Base-by-base conservation (phyloP, 2,113 vertebrate genomes). In the Rousettus leschenaultii region DNA sequence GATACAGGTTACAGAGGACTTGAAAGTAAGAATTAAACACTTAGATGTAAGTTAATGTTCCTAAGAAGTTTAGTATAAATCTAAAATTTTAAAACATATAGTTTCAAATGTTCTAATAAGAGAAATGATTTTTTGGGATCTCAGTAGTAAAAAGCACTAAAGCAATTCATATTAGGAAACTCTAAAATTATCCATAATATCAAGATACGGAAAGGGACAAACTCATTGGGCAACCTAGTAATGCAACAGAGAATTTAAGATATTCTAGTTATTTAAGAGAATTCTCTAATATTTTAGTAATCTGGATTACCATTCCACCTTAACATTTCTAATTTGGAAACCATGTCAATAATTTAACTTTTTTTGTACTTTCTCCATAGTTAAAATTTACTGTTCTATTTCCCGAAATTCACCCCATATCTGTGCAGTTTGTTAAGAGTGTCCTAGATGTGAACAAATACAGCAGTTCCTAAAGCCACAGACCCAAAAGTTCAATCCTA, bases 291-390 rank as follows among this genome's bases (percentile, higher is more conserved):
- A 91, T 48, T 82, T 74, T 86, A 87, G 14, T 48, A 92, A 78
- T 78, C 33, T 86, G 79, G 45, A 65, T 95, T 16, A 5, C 63
- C 43, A 92, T 40, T 43, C 26, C 14, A 82, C 30, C n/a, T 74
- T 87, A 93, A 70, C 38, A 80, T 94, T 87, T 90, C n/a, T 75
- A 63, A 73, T 88, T 96, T 87, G 74, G 12, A 93, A 80, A 91
- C 9, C 40, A 85, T 24, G 28, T 91, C n/a, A 85, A 65, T 57
- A 93, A 88, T 80, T 91, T 78, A 82, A 66, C 28, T 86, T 48
- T 48, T 74, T 74, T 78, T 86, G 35, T 2, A 68, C n/a, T 86
- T 94, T 61, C 55, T 92, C 79, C 48, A 51, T 59, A 96, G 55
- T n/a, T 89, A 77, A 28, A 55, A 80, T 33, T 89, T 82, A 78